Evolutionary conservation across 2,113 vertebrate species (phyloP).

Genomic region (Tinamus guttatus): DNA sequence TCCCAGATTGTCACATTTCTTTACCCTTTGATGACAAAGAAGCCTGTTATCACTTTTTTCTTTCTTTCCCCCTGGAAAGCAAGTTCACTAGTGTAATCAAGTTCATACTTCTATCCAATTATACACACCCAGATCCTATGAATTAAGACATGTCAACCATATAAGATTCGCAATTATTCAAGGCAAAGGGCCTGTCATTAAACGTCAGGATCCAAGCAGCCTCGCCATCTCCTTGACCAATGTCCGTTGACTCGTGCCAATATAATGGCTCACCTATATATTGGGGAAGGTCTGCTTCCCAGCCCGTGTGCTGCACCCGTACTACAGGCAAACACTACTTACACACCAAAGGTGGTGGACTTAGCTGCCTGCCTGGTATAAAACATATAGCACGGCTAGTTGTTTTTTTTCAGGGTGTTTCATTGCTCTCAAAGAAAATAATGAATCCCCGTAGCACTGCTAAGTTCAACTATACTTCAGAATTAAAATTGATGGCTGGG

Average conservation of each 20-base stretch:
- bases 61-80: slow-evolving; percentile 61
- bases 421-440: slow-evolving; percentile 1
- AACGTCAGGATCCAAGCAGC: background rate
- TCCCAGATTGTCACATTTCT: slow-evolving; percentile 85
- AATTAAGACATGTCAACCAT: slow-evolving; percentile 60
- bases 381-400: background rate
- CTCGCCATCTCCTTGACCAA: slow-evolving; percentile 5
- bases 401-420: background rate
- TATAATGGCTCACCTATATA: background rate
- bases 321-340: background rate
- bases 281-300: background rate
- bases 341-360: background rate
- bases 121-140: slow-evolving; percentile 49
- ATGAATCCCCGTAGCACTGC: background rate
- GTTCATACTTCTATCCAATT: slow-evolving; percentile 73
- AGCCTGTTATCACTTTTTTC: slow-evolving; percentile 73
- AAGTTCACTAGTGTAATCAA: slow-evolving; percentile 77
- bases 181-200: slow-evolving; percentile 18
- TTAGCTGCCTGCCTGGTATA: background rate
- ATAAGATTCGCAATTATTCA: slow-evolving; percentile 53
- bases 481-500: background rate
- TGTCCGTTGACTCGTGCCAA: background rate
- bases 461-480: background rate
- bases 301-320: background rate
- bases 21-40: slow-evolving; percentile 84